Evolutionary conservation across 2,888 invertebrate genomes (phyloP), one percentile per base, ranked within the genome.

Genomic region (Nomada goodeniana): DNA sequence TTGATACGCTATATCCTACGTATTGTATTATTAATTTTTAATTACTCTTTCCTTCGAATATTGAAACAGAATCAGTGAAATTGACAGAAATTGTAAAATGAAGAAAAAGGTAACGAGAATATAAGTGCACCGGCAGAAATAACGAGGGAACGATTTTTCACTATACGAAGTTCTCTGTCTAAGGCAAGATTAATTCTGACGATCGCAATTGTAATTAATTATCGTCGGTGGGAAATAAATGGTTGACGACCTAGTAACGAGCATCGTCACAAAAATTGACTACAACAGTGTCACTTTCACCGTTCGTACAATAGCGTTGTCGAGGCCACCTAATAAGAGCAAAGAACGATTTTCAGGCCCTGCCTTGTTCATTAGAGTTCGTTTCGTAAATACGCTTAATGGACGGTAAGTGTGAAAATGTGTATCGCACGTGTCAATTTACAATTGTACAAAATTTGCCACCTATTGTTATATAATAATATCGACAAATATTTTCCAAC

Each of bases 331-430:
- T 61, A 76, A 81, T 74, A 61, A 70, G 50, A 57, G 10, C 60
- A 20, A 29, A 36, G 26, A 61, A 73, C 36, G 52, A 81, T 73
- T 57, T 71, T 81, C 68, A 75, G 53, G 50, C 67, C 42, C 50
- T 52, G 50, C 55, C 36, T 55, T 63, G 61, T 47, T 61, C 55
- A 57, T 83, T 83, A 77, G 81, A 59, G 47, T 20, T 47, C 61
- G 47, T 57, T 63, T 77, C 74, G 53, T 81, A 82, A 83, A 81
- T 42, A 23, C 20, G 7, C n/a, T 55, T 82, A 77, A 83, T 77
- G 67, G 63, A 69, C 26, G 70, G 44, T 68, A 77, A 83, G 52
- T 59, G 42, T 44, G 68, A 67, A 81, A 73, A 55, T 60, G 53
- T 9, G 23, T 13, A n/a, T 36, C 13, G 18, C 42, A 36, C 20